Evolutionary conservation across 1,140 invertebrate genomes (phyloP).

Genomic region (Aphidius ervi): DNA sequence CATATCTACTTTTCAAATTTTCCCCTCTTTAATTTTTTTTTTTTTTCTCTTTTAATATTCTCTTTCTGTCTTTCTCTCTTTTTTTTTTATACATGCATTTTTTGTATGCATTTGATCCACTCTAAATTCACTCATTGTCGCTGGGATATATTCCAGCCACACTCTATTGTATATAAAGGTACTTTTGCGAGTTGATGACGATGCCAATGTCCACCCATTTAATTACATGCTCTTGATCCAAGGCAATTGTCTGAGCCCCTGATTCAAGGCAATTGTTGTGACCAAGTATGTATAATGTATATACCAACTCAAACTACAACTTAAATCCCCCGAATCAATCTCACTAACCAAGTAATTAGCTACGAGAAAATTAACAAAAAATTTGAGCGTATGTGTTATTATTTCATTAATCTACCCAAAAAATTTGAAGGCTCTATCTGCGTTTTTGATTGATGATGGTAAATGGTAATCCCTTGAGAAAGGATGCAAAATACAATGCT

Average conservation of each 20-base stretch:
- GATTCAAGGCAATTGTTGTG: background rate
- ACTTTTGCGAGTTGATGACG: conserved; percentile 7
- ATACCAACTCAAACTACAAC: background rate
- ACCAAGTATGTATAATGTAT: background rate
- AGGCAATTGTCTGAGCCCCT: too few relatives aligned
- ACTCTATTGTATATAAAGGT: background rate
- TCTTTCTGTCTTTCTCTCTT: background rate
- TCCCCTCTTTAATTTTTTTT: conserved; percentile 4
- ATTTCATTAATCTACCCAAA: too few relatives aligned
- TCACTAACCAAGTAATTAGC: too few relatives aligned
- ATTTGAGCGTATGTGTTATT: too few relatives aligned
- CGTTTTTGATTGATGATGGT: too few relatives aligned
- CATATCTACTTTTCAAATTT: background rate
- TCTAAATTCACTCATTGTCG: background rate
- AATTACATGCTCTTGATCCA: conserved; percentile 25
- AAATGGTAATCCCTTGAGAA: too few relatives aligned
- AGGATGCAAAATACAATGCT: too few relatives aligned
- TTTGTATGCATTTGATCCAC: background rate
- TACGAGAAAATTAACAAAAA: too few relatives aligned
- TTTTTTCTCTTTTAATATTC: background rate
- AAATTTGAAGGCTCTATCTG: too few relatives aligned
- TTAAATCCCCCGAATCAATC: conserved; percentile 26
- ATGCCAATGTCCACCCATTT: conserved; percentile 23
- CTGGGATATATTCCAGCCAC: conserved; percentile 10
- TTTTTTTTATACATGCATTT: background rate